A percentile compares a stretch with the other conserved stretches of the same genome.
Evolutionary conservation across 2,113 vertebrate genomes (phyloP).

Genomic region (Prolemur simus): DNA sequence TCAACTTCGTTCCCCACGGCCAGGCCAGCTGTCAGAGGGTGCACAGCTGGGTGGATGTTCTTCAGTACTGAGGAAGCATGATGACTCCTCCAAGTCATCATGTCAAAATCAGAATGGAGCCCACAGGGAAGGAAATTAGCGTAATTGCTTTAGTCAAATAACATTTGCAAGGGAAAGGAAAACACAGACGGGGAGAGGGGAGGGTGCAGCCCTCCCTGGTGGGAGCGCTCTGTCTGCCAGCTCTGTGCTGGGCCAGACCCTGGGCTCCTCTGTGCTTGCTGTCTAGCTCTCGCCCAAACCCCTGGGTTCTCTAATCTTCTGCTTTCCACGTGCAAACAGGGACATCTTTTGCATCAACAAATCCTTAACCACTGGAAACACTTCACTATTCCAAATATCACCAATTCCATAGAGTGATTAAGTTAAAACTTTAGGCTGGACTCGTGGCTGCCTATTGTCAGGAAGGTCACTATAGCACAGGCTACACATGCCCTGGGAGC

Average conservation of each 20-base stretch:
- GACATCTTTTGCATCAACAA: neutral
- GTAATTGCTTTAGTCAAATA: conserved; percentile 59
- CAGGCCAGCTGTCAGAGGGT: neutral
- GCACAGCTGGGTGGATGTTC: neutral
- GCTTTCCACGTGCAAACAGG: neutral
- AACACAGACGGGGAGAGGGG: neutral
- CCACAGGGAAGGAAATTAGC: conserved; percentile 60
- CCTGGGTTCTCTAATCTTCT: conserved; percentile 28
- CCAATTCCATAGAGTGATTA: neutral
- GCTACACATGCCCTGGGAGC: neutral
- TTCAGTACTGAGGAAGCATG: neutral
- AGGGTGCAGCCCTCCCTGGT: neutral
- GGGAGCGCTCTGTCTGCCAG: neutral
- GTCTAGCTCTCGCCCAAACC: neutral
- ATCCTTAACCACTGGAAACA: neutral
- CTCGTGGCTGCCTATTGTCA: neutral
- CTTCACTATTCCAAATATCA: neutral
- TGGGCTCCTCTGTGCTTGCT: neutral
- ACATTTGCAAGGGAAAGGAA: conserved; percentile 52
- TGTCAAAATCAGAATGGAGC: conserved; percentile 53
- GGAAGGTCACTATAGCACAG: neutral
- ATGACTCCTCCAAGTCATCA: neutral
- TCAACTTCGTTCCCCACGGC: rapidly evolving
- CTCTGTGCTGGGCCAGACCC: neutral
- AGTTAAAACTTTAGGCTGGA: neutral